These are phyloP conservation scores for Drosophila cognata DNA, from an alignment of 2,888 invertebrate species.

Conservation along the genomic window DNA sequence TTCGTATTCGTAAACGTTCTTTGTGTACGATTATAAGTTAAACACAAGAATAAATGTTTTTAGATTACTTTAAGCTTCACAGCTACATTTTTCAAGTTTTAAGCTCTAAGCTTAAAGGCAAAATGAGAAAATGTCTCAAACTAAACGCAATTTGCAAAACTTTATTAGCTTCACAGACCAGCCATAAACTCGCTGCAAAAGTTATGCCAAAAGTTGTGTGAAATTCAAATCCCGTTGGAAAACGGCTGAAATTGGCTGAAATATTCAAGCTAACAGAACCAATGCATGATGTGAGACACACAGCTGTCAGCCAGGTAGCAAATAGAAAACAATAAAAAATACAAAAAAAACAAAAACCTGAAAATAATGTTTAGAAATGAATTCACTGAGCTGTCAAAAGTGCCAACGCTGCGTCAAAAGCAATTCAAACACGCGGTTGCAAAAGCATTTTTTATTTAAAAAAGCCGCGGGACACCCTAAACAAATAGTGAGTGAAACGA, in stretches of 20 bases:
- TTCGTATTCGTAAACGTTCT: not conserved
- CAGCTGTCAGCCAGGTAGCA: constrained; percentile 11
- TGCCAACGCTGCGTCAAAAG: constrained; percentile 54
- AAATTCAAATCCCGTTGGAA: constrained; percentile 46
- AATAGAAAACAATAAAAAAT: not conserved
- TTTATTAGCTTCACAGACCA: constrained; percentile 42
- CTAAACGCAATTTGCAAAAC: constrained; percentile 27
- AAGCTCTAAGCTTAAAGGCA: constrained; percentile 10
- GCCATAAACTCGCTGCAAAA: constrained; percentile 40
- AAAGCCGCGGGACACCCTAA: constrained; percentile 19
- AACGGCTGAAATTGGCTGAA: constrained; percentile 33
- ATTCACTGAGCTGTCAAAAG: constrained; percentile 50
- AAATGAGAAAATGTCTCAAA: constrained; percentile 32
- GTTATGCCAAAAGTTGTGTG: constrained; percentile 46
- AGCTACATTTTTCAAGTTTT: not conserved
- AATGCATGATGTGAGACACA: constrained; percentile 19
- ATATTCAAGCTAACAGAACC: constrained; percentile 26
- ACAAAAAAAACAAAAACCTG: not conserved
- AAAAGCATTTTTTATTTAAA: constrained; percentile 33
- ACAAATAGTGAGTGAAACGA: not conserved
- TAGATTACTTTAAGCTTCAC: not conserved
- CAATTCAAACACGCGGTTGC: constrained; percentile 30
- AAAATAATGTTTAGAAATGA: constrained; percentile 14
- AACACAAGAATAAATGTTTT: not conserved
- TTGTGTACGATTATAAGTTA: not conserved